Percentiles rank a stretch among this genome's conserved stretches.
These are phyloP conservation scores for Cheirogaleus medius DNA, from an alignment of 2,113 vertebrate genomes.

Conservation along the genomic window DNA sequence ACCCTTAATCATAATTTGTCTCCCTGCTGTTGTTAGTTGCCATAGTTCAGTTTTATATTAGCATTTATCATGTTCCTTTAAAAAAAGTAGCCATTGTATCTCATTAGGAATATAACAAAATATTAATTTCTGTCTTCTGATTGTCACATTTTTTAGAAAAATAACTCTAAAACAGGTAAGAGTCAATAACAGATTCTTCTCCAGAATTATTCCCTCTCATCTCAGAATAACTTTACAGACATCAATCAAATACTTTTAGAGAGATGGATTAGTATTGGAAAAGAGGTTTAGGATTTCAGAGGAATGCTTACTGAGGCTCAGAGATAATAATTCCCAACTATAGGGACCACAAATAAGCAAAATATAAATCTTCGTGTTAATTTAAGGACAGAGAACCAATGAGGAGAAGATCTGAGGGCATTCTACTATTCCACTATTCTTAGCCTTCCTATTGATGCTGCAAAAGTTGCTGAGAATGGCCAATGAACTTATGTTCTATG, in stretches of 20 bases:
- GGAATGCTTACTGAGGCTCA: background rate
- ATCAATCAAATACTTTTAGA: background rate
- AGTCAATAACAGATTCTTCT: constrained; percentile 32
- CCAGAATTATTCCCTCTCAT: constrained; percentile 17
- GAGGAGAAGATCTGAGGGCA: background rate
- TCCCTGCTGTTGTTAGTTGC: constrained; percentile 47
- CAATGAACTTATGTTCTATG: background rate
- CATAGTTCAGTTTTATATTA: constrained; percentile 47
- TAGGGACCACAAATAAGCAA: background rate
- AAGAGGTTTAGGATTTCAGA: background rate
- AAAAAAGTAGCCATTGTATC: constrained; percentile 18
- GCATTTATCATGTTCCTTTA: constrained; percentile 48
- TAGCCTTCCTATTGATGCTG: background rate
- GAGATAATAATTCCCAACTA: background rate
- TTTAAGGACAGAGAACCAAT: background rate
- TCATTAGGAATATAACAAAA: constrained; percentile 58
- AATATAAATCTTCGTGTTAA: background rate
- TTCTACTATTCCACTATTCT: background rate
- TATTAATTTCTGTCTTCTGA: constrained; percentile 60
- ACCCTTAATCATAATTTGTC: constrained; percentile 61
- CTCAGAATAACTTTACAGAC: background rate
- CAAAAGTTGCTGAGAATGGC: background rate
- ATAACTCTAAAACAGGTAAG: background rate
- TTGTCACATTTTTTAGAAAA: constrained; percentile 61
- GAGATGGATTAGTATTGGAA: background rate